Conservation (phyloP, 2,797 vertebrate species). For the Podarcis siculus region DNA sequence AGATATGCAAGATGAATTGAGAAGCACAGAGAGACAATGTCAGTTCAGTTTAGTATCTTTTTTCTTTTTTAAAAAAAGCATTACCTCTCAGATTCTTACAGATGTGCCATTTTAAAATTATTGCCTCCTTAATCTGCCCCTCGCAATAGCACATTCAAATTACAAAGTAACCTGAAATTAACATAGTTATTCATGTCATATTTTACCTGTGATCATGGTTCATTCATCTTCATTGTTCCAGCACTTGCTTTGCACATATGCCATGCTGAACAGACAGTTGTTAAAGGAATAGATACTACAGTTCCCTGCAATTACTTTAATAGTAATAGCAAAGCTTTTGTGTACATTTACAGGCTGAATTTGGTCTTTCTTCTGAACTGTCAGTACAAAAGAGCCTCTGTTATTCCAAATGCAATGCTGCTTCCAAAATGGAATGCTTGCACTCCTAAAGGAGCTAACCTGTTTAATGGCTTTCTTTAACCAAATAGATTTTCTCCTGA, state of each 20-base stretch:
- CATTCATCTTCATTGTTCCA: slow-evolving; percentile 34
- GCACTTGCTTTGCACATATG: slow-evolving; percentile 8
- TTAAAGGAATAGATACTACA: slow-evolving; percentile 32
- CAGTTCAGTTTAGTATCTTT: slow-evolving; percentile 42
- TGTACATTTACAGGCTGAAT: neutral
- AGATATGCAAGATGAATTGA: slow-evolving; percentile 55
- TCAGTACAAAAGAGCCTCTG: slow-evolving; percentile 33
- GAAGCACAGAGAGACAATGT: slow-evolving; percentile 27
- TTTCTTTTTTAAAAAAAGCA: slow-evolving; percentile 17
- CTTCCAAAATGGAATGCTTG: slow-evolving; percentile 42
- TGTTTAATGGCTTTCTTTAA: slow-evolving; percentile 43
- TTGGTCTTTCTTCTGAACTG: neutral
- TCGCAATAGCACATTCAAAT: slow-evolving; percentile 36
- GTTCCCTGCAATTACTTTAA: slow-evolving; percentile 37
- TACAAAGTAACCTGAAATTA: slow-evolving; percentile 58
- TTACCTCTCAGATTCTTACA: slow-evolving; percentile 31
- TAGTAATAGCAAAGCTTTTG: slow-evolving; percentile 46
- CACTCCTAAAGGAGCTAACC: slow-evolving; percentile 24
- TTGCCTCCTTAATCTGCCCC: slow-evolving; percentile 6
- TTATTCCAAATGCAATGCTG: slow-evolving; percentile 37
- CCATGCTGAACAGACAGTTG: slow-evolving; percentile 24
- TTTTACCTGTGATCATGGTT: slow-evolving; percentile 40
- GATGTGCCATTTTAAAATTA: slow-evolving; percentile 25
- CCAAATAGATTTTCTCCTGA: slow-evolving; percentile 35
- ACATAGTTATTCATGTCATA: slow-evolving; percentile 25